Evolutionary conservation across 2,888 invertebrate genomes (phyloP).

Genomic region (Epistrophella euchroma): DNA sequence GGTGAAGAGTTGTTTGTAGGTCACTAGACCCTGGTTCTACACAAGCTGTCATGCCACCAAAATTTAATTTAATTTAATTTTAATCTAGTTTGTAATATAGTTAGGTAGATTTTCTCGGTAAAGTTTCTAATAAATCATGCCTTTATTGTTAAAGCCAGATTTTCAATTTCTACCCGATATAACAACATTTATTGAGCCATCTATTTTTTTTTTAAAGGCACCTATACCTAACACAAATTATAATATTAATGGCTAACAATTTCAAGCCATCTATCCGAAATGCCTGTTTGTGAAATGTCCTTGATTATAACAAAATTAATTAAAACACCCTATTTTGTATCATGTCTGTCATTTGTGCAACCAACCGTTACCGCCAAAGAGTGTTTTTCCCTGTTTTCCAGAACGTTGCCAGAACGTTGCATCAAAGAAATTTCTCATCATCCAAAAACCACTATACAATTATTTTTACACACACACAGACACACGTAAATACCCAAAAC

Average conservation of each 20-base stretch:
- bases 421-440: slow-evolving; percentile 30
- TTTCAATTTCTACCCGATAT: too few species aligned
- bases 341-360: slow-evolving; percentile 51
- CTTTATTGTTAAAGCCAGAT: too few species aligned
- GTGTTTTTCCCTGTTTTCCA: slow-evolving; percentile 52
- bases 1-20: too few species aligned
- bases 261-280: slow-evolving; percentile 6
- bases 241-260: slow-evolving; percentile 3
- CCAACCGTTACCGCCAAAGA: slow-evolving; percentile 42
- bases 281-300: slow-evolving; percentile 44
- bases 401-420: slow-evolving; percentile 62
- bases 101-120: too few species aligned
- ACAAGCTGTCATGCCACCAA: too few species aligned
- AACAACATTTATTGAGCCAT: too few species aligned
- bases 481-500: not conserved
- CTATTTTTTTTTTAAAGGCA: too few species aligned
- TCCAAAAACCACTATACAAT: slow-evolving; percentile 24
- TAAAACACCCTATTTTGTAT: slow-evolving; percentile 38
- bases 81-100: too few species aligned
- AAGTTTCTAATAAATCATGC: too few species aligned
- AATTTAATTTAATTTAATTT: too few species aligned
- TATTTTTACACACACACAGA: not conserved
- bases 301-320: slow-evolving; percentile 62
- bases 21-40: too few species aligned
- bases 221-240: not conserved